These are phyloP conservation scores for Augochlora pura DNA, from an alignment of 1,140 invertebrate species.

Conservation along the genomic window DNA sequence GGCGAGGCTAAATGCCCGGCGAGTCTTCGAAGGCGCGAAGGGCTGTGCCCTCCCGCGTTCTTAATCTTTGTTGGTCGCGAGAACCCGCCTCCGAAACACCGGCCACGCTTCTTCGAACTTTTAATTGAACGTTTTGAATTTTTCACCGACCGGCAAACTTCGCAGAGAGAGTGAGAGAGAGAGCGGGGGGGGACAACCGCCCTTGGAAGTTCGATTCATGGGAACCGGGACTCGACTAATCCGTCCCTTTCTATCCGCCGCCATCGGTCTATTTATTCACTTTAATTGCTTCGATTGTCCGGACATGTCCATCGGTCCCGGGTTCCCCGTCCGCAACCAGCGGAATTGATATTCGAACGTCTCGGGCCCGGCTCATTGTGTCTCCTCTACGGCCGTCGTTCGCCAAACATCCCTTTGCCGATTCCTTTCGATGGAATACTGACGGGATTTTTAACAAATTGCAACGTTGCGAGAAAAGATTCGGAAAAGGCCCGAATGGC, in stretches of 20 bases:
- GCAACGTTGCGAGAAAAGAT: too few relatives aligned
- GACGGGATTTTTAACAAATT: too few relatives aligned
- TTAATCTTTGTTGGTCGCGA: slow-evolving; percentile 12
- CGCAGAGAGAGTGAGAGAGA: too few relatives aligned
- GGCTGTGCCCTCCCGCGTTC: too few relatives aligned
- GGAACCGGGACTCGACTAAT: slow-evolving; percentile 35
- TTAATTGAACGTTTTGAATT: slow-evolving; percentile 55
- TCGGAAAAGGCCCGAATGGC: too few relatives aligned
- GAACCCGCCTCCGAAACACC: not conserved
- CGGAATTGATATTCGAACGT: slow-evolving; percentile 45
- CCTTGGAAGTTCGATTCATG: not conserved
- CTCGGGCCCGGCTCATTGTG: slow-evolving; percentile 13
- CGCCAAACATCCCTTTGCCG: too few relatives aligned
- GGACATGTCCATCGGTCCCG: slow-evolving; percentile 35
- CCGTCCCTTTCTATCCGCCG: slow-evolving; percentile 2
- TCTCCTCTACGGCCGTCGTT: too few relatives aligned
- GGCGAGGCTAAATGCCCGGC: not conserved
- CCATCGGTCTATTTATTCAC: slow-evolving; percentile 51
- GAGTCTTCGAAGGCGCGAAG: not conserved
- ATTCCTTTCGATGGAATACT: too few relatives aligned
- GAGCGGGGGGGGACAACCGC: not conserved
- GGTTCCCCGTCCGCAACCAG: slow-evolving; percentile 22
- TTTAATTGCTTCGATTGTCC: slow-evolving; percentile 65
- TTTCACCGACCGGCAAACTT: slow-evolving; percentile 14
- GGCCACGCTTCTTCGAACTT: slow-evolving; percentile 32